Percentiles rank a stretch among this genome's conserved stretches.
Evolutionary conservation across 2,797 vertebrate genomes (phyloP).

Genomic region (Remorina albescens): DNA sequence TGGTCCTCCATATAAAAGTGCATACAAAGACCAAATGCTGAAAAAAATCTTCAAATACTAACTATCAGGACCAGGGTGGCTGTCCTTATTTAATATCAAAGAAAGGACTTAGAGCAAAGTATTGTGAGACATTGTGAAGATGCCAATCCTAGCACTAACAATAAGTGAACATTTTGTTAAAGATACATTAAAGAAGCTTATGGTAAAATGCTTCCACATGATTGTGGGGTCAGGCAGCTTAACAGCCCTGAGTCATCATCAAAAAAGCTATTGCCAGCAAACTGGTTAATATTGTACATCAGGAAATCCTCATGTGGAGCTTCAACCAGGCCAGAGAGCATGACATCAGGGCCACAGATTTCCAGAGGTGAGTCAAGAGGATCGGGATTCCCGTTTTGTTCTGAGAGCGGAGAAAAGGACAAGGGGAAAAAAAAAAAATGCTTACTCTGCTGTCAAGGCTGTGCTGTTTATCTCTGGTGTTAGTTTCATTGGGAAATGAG

Average conservation of each 20-base stretch:
- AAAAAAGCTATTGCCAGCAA: slow-evolving; percentile 12
- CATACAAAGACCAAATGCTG: background rate
- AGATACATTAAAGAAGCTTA: slow-evolving; percentile 27
- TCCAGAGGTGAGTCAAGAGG: slow-evolving; percentile 23
- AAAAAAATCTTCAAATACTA: background rate
- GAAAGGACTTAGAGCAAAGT: background rate
- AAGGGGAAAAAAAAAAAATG: slow-evolving; percentile 12
- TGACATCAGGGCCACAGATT: slow-evolving; percentile 53
- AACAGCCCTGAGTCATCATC: slow-evolving; percentile 7
- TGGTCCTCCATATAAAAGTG: too few relatives aligned
- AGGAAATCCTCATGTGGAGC: slow-evolving; percentile 53
- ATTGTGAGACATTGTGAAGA: background rate
- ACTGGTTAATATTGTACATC: slow-evolving; percentile 20
- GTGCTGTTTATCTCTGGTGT: background rate
- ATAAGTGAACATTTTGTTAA: slow-evolving; percentile 5
- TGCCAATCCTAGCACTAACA: background rate
- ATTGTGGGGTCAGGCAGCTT: slow-evolving; percentile 11
- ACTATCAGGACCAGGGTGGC: background rate
- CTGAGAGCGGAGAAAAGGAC: slow-evolving; percentile 46
- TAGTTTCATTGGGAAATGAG: slow-evolving; percentile 23
- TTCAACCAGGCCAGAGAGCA: slow-evolving; percentile 46
- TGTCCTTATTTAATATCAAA: background rate
- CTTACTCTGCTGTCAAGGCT: background rate
- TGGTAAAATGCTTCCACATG: slow-evolving; percentile 55
- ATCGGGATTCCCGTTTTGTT: slow-evolving; percentile 28